Percentiles rank a stretch among this genome's conserved stretches.
phyloP scores from a whole-genome alignment of 1,140 invertebrate species.

The Helicorthomorpha holstii region DNA sequence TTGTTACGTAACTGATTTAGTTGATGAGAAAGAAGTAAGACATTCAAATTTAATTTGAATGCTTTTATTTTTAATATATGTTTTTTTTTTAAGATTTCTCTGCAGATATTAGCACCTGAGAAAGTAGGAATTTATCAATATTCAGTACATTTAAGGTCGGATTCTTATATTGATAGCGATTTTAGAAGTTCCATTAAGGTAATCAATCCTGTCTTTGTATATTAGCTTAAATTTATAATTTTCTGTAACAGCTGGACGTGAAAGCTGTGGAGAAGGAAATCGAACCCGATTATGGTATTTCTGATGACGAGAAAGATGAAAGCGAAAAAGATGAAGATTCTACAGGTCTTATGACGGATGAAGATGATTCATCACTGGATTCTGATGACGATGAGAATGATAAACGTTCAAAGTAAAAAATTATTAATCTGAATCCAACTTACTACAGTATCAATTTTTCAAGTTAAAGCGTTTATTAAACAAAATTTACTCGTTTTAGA shows the following conservation, averaged over 20 bases:
- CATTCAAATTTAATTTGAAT: neutral
- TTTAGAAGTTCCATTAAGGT: neutral
- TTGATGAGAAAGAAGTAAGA: conserved; percentile 27
- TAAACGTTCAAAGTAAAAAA: too few relatives aligned
- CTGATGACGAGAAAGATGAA: conserved; percentile 75
- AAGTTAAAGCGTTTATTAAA: too few relatives aligned
- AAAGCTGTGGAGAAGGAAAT: conserved; percentile 79
- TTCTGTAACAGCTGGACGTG: conserved; percentile 57
- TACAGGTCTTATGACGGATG: conserved; percentile 25
- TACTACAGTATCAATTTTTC: too few relatives aligned
- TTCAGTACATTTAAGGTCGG: conserved; percentile 80
- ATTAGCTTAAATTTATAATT: conserved; percentile 7
- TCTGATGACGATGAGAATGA: neutral
- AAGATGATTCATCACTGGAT: conserved; percentile 12
- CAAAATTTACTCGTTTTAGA: too few relatives aligned
- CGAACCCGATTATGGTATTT: conserved; percentile 89
- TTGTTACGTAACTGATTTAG: conserved; percentile 53
- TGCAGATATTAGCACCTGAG: conserved; percentile 87
- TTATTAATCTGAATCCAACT: too few relatives aligned
- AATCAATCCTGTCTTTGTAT: conserved; percentile 6
- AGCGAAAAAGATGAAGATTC: conserved; percentile 36
- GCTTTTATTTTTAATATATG: conserved; percentile 34
- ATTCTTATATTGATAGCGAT: conserved; percentile 83
- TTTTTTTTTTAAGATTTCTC: conserved; percentile 69
- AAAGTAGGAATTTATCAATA: conserved; percentile 87